A percentile compares a stretch with the other conserved stretches of the same genome.
phyloP scores from a whole-genome alignment of 2,888 invertebrate genomes.

The Cryptosula pallasiana region DNA sequence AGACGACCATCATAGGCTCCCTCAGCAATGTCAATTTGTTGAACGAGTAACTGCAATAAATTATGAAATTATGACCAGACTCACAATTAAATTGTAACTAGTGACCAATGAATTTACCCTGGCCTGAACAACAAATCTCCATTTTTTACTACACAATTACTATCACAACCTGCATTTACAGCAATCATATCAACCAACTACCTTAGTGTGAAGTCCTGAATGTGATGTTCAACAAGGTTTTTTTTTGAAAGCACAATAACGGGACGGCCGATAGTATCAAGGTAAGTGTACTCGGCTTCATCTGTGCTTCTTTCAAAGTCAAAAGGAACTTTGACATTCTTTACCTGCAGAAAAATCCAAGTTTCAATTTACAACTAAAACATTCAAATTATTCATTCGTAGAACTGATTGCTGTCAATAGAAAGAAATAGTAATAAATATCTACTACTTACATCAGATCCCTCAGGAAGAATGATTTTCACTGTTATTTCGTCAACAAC shows the following conservation, averaged over 20 bases:
- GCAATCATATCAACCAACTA: too few species aligned
- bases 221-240: slow-evolving; percentile 92
- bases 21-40: slow-evolving; percentile 78
- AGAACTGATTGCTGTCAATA: too few species aligned
- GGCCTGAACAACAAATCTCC: too few species aligned
- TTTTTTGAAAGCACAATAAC: slow-evolving; percentile 74
- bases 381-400: too few species aligned
- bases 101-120: too few species aligned
- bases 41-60: slow-evolving; percentile 68
- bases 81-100: too few species aligned
- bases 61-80: too few species aligned
- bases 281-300: slow-evolving; percentile 79
- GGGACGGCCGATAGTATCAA: slow-evolving; percentile 88
- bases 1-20: slow-evolving; percentile 84
- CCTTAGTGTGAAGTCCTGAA: slow-evolving; percentile 77
- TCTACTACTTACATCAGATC: slow-evolving; percentile 58
- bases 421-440: too few species aligned
- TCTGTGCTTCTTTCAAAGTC: slow-evolving; percentile 69
- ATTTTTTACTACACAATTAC: too few species aligned
- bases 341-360: slow-evolving; percentile 57
- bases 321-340: slow-evolving; percentile 77
- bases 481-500: slow-evolving; percentile 81
- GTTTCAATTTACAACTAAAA: background rate
- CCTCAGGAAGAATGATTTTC: slow-evolving; percentile 89
- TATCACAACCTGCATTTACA: too few species aligned